Evolutionary conservation across 2,888 invertebrate species (phyloP), one percentile per base, ranked within the genome.

Genomic region (Diarsia mendica): DNA sequence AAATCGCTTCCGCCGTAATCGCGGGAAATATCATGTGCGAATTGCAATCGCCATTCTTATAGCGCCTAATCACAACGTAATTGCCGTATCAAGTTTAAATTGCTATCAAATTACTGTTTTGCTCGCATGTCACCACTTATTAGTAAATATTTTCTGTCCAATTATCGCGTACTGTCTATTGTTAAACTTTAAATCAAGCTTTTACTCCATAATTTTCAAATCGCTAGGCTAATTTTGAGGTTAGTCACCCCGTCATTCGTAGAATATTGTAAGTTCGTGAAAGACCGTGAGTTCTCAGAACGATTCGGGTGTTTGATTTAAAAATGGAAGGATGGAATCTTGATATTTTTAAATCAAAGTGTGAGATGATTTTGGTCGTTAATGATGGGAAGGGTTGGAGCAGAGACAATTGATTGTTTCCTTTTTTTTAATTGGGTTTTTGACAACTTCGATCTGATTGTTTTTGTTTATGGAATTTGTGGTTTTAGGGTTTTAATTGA

Each of bases 61-160:
- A 86, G 75, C 72, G 75, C 80, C 88, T 87, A 91, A 91, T 91
- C 90, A 89, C 80, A 61, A 33, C 69, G 68, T 91, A 90, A 91
- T 89, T 88, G 89, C 82, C 85, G 82, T 90, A 91, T 91, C 88
- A 89, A 85, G 83, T 81, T 79, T 48, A 91, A 91, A 91, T 91
- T 89, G 83, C 88, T 88, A 87, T 88, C 83, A 91, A 90, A 88
- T 90, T 90, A 90, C 86, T 89, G 87, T 90, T 91, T 90, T 87
- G 85, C 87, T 88, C 86, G 88, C 90, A 91, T 90, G 90, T 90
- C 90, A 82, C 90, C 90, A 89, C 87, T 84, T 89, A 82, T 86
- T 79, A 87, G 55, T 69, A 77, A 84, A 87, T 74, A 39, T 84
- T 82, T 75, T 83, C 58, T 72, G 70, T 84, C 53, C 80, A 83